Conservation (phyloP, 2,113 vertebrate genomes). For the Promerops cafer region DNA sequence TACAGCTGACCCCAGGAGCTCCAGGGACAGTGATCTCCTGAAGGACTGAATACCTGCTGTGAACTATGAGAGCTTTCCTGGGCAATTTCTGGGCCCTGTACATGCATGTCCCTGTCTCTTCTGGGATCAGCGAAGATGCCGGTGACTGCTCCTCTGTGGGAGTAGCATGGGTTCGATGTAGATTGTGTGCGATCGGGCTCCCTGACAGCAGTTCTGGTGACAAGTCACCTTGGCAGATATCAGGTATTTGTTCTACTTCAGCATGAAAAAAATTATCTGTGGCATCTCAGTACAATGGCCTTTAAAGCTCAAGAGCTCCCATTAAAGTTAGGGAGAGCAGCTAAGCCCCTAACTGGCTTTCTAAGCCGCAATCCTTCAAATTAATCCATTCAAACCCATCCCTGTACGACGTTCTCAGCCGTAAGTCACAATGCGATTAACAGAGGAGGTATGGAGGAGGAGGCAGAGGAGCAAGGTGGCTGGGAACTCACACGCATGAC, state of each 20-base stretch:
- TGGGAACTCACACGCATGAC: not conserved
- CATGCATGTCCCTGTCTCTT: not conserved
- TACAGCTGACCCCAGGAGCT: not conserved
- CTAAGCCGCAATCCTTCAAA: constrained; percentile 4
- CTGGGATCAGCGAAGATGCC: not conserved
- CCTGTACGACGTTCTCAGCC: not conserved
- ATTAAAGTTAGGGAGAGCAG: constrained; percentile 1
- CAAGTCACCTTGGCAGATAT: not conserved
- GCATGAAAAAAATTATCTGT: not conserved
- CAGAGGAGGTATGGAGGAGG: not conserved
- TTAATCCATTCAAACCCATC: constrained; percentile 43
- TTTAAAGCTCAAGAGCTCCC: not conserved
- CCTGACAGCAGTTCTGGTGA: not conserved
- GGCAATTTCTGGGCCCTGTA: not conserved
- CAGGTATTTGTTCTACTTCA: not conserved
- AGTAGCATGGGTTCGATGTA: not conserved
- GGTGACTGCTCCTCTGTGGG: not conserved
- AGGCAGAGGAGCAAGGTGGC: not conserved
- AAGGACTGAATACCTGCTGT: not conserved
- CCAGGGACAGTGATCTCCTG: not conserved
- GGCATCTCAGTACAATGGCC: not conserved
- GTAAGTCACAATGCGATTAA: not conserved
- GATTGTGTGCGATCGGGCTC: not conserved
- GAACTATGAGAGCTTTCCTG: not conserved
- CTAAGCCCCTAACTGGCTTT: constrained; percentile 40